Evolutionary conservation across 2,888 invertebrate genomes (phyloP).

Genomic region (Congeria kusceri): DNA sequence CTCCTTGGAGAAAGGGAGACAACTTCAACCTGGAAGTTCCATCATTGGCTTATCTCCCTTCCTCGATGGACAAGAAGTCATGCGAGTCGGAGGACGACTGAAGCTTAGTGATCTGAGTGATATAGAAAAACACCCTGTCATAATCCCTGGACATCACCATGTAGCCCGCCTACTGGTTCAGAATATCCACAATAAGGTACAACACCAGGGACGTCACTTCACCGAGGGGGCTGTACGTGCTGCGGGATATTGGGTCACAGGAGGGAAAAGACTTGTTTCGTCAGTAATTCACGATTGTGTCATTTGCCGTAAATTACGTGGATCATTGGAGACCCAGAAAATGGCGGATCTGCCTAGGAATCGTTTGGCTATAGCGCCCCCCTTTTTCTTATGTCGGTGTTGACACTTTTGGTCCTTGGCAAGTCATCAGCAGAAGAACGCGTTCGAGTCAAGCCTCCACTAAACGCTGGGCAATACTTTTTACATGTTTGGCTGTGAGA

Average conservation of each 20-base stretch:
- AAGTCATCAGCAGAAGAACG: slow-evolving; percentile 30
- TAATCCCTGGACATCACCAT: slow-evolving; percentile 35
- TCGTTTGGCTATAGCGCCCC: slow-evolving; percentile 22
- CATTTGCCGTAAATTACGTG: slow-evolving; percentile 25
- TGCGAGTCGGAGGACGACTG: no score
- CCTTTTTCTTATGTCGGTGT: slow-evolving; percentile 86
- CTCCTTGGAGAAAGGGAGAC: no score
- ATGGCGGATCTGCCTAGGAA: slow-evolving; percentile 46
- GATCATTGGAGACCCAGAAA: slow-evolving; percentile 1
- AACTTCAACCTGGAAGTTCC: no score
- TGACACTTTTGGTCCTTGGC: slow-evolving; percentile 74
- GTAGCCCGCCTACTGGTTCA: slow-evolving; percentile 29
- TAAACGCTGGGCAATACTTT: slow-evolving; percentile 52
- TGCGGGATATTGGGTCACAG: slow-evolving; percentile 43
- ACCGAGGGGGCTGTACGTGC: slow-evolving; percentile 40
- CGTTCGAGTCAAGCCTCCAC: slow-evolving; percentile 21
- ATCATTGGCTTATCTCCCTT: no score
- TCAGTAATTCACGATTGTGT: slow-evolving; percentile 35
- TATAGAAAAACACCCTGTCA: slow-evolving; percentile 21
- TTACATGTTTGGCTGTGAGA: slow-evolving; percentile 39
- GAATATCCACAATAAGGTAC: slow-evolving; percentile 32
- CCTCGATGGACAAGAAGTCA: no score
- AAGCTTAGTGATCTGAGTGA: no score
- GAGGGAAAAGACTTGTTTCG: slow-evolving; percentile 16
- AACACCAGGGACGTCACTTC: slow-evolving; percentile 48